phyloP scores from a whole-genome alignment of 2,888 invertebrate genomes.

The Andrena dorsata region DNA sequence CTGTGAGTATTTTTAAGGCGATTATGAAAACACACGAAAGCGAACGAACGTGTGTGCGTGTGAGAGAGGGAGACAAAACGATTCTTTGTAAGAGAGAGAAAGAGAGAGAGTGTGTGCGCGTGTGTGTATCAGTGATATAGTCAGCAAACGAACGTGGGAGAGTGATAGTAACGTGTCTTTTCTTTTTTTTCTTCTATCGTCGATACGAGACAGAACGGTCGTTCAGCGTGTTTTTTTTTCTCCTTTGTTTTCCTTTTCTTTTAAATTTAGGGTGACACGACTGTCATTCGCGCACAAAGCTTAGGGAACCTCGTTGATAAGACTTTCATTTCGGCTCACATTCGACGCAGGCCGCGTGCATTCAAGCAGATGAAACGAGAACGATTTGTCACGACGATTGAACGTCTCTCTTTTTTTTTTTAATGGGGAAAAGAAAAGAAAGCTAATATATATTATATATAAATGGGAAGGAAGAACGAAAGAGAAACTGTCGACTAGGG shows the following conservation, averaged over 20 bases:
- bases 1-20: constrained; percentile 76
- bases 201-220: constrained; percentile 54
- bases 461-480: constrained; percentile 31
- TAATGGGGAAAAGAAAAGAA: background rate
- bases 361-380: constrained; percentile 12
- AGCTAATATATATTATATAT: constrained; percentile 27
- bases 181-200: constrained; percentile 46
- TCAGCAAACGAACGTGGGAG: constrained; percentile 61
- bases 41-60: background rate
- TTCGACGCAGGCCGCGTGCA: constrained; percentile 20
- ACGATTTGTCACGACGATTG: constrained; percentile 28
- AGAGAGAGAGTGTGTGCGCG: constrained; percentile 35
- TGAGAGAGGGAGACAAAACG: constrained; percentile 1
- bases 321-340: constrained; percentile 26
- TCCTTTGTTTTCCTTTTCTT: background rate
- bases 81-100: constrained; percentile 1
- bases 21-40: constrained; percentile 44
- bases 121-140: constrained; percentile 58
- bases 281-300: constrained; percentile 71
- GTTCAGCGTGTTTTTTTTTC: constrained; percentile 60
- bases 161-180: constrained; percentile 58
- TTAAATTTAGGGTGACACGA: constrained; percentile 58
- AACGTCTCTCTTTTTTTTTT: constrained; percentile 16
- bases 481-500: constrained; percentile 40
- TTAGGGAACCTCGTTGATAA: constrained; percentile 45